These are phyloP conservation scores for Parasteatoda lunata DNA, from an alignment of 2,888 invertebrate genomes.

Conservation along the genomic window DNA sequence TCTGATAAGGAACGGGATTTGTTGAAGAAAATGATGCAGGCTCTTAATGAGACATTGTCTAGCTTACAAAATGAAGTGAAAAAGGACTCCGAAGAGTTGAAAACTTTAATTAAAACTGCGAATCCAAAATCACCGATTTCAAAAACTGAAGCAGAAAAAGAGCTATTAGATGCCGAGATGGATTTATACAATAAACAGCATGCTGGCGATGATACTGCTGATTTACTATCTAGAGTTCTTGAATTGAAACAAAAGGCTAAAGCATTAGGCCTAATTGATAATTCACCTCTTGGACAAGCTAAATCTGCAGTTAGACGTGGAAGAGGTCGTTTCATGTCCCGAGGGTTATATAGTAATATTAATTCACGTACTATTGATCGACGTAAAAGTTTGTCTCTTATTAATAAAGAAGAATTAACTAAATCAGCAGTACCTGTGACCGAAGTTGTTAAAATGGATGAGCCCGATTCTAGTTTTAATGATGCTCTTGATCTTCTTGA, in stretches of 20 bases:
- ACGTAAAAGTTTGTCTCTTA: conserved; percentile 87
- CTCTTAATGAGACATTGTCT: conserved; percentile 86
- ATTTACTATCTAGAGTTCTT: conserved; percentile 84
- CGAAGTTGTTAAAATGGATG: conserved; percentile 73
- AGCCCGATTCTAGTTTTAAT: not conserved
- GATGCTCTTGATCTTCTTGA: not conserved
- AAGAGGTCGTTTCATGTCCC: not conserved
- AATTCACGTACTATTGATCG: conserved; percentile 80
- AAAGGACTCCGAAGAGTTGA: conserved; percentile 73
- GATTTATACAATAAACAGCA: conserved; percentile 92
- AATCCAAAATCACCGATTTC: conserved; percentile 76
- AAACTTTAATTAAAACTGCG: conserved; percentile 29
- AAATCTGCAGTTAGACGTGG: conserved; percentile 8
- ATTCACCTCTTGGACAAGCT: not conserved
- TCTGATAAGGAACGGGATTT: conserved; percentile 78
- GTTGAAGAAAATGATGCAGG: conserved; percentile 79
- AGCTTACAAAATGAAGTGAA: conserved; percentile 80
- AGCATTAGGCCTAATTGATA: conserved; percentile 40
- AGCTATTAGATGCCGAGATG: conserved; percentile 91
- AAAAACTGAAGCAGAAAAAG: conserved; percentile 87
- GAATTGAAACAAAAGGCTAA: conserved; percentile 79
- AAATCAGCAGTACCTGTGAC: conserved; percentile 88
- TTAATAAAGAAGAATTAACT: conserved; percentile 83
- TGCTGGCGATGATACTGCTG: conserved; percentile 89
- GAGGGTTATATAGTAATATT: not conserved